Percentiles rank a stretch among this genome's conserved stretches.
phyloP scores from a whole-genome alignment of 2,888 invertebrate genomes.

The Eristalinus aeneus region DNA sequence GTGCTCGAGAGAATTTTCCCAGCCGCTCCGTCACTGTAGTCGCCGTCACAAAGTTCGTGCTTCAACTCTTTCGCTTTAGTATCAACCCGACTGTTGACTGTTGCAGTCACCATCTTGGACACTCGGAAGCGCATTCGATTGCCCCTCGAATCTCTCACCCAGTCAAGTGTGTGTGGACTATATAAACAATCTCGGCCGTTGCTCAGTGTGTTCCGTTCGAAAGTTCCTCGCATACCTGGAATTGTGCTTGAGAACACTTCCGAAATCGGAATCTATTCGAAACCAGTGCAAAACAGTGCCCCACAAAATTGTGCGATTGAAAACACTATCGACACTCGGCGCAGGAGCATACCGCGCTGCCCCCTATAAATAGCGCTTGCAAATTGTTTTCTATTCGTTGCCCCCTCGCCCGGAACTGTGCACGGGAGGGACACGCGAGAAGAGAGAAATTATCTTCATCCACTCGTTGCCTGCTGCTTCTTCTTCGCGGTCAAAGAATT shows the following conservation, averaged over 20 bases:
- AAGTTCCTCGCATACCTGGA: conserved; percentile 18
- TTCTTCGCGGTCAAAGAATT: conserved; percentile 64
- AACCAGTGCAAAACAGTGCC: conserved; percentile 7
- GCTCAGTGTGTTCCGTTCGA: conserved; percentile 22
- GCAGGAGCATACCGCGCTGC: not conserved
- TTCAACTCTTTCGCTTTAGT: conserved; percentile 75
- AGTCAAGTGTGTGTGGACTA: conserved; percentile 39
- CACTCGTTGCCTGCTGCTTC: conserved; percentile 28
- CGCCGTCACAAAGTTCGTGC: conserved; percentile 70
- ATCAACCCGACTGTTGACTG: conserved; percentile 73
- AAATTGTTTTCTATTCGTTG: conserved; percentile 36
- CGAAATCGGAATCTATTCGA: conserved; percentile 19
- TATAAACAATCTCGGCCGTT: conserved; percentile 54
- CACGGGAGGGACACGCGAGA: conserved; percentile 30
- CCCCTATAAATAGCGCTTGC: conserved; percentile 36
- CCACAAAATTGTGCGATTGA: conserved; percentile 19
- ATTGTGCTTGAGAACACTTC: not conserved
- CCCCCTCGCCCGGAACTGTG: conserved; percentile 5
- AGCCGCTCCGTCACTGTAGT: not conserved
- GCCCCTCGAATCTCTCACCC: conserved; percentile 7
- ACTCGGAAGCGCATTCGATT: conserved; percentile 18
- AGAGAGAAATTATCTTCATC: conserved; percentile 53
- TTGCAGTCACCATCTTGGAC: conserved; percentile 71
- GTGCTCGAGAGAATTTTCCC: not conserved
- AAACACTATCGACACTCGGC: conserved; percentile 43